Conservation (phyloP, 2,797 vertebrate species). For the Macroramphosus scolopax region DNA sequence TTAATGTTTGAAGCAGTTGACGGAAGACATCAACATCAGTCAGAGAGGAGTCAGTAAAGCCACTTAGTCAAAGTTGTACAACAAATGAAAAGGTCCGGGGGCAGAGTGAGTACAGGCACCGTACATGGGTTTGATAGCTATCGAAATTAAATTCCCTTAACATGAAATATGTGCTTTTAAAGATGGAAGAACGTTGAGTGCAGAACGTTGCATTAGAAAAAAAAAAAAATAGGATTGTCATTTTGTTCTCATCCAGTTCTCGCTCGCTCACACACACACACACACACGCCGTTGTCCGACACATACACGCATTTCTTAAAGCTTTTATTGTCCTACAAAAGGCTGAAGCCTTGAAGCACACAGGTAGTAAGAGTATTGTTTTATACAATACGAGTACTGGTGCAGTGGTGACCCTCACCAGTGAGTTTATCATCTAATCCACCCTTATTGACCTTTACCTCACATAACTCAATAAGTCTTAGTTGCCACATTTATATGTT, state of each 20-base stretch:
- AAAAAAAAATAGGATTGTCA: constrained; percentile 74
- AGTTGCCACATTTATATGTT: constrained; percentile 15
- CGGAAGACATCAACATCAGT: too few relatives aligned
- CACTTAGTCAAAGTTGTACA: not conserved
- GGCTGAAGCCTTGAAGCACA: constrained; percentile 35
- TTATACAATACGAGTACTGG: constrained; percentile 11
- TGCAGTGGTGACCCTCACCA: constrained; percentile 11
- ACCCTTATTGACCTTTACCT: constrained; percentile 40
- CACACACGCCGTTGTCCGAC: too few relatives aligned
- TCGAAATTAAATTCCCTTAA: constrained; percentile 50
- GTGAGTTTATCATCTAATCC: constrained; percentile 24
- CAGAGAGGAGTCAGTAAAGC: too few relatives aligned
- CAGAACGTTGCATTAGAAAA: constrained; percentile 75
- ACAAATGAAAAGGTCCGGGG: not conserved
- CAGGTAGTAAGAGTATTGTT: constrained; percentile 47
- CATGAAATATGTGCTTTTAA: constrained; percentile 66
- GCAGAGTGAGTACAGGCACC: constrained; percentile 18
- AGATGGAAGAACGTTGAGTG: constrained; percentile 59
- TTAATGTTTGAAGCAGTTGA: too few relatives aligned
- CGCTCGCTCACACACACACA: constrained; percentile 4
- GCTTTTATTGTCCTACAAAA: constrained; percentile 46
- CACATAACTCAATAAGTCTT: constrained; percentile 11
- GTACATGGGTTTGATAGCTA: constrained; percentile 21
- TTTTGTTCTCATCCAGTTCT: constrained; percentile 44
- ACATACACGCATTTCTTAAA: constrained; percentile 51